Conservation (phyloP, 2,113 vertebrate genomes). For the Centrocercus urophasianus region DNA sequence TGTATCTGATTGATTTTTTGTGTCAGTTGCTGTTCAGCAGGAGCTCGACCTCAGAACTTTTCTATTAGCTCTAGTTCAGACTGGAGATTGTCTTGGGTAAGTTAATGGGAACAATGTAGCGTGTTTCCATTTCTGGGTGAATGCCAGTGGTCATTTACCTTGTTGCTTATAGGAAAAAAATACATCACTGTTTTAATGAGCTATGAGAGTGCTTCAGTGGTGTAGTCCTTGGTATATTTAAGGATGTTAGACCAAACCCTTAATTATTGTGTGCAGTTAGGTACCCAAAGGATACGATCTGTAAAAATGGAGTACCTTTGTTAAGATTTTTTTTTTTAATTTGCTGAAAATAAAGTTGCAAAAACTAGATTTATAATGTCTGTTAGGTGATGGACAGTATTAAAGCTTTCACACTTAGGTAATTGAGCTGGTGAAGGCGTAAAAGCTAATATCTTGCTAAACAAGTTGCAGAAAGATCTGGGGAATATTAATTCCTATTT, state of each 20-base stretch:
- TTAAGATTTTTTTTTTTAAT: neutral
- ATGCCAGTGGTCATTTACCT: neutral
- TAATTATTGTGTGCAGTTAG: neutral
- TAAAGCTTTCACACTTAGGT: neutral
- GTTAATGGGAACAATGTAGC: neutral
- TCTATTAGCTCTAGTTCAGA: neutral
- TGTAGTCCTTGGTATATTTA: neutral
- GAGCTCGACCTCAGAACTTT: neutral
- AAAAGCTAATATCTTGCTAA: neutral
- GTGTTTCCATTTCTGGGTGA: neutral
- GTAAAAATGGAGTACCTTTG: neutral
- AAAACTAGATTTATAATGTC: neutral
- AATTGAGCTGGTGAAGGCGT: neutral
- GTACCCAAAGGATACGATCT: neutral
- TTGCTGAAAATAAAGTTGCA: neutral
- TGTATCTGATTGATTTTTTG: neutral
- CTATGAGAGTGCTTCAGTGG: neutral
- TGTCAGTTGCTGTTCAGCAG: neutral
- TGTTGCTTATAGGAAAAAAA: neutral
- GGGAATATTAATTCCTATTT: neutral
- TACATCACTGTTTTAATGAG: neutral
- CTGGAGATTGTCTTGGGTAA: neutral
- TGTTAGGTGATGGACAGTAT: neutral
- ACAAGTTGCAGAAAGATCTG: neutral
- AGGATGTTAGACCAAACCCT: neutral